Evolutionary conservation across 2,113 vertebrate genomes (phyloP).

Genomic region (Cisticola juncidis): DNA sequence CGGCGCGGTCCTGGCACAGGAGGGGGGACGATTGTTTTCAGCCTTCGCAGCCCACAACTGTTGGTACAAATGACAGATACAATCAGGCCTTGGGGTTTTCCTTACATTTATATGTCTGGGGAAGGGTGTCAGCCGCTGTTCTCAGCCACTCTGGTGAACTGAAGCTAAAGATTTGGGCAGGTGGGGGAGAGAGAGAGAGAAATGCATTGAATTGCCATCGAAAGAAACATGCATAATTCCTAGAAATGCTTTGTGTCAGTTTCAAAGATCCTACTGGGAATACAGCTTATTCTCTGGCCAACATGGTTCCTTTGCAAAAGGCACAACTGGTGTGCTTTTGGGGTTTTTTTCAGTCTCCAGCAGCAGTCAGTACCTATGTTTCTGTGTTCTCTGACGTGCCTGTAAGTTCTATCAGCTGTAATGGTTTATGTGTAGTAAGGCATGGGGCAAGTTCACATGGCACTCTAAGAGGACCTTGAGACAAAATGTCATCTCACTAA

Average conservation of each 20-base stretch:
- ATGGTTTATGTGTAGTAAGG: background rate
- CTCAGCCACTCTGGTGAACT: constrained; percentile 27
- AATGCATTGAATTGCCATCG: constrained; percentile 5
- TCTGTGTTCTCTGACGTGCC: background rate
- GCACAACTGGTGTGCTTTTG: background rate
- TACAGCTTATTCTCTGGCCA: constrained; percentile 31
- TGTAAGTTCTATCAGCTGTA: background rate
- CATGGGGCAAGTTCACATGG: background rate
- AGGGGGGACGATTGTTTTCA: constrained; percentile 17
- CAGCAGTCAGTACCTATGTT: background rate
- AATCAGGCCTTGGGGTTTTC: background rate
- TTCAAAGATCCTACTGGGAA: constrained; percentile 44
- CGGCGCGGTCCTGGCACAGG: background rate
- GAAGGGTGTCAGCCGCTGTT: constrained; percentile 22
- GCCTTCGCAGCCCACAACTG: background rate
- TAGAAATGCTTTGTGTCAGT: constrained; percentile 58
- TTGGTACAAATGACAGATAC: constrained; percentile 27
- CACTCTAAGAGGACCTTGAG: background rate
- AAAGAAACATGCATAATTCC: constrained; percentile 53
- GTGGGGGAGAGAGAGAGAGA: background rate
- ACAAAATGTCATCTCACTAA: background rate
- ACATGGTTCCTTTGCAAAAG: constrained; percentile 8
- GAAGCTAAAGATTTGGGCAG: constrained; percentile 49
- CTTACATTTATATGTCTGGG: background rate
- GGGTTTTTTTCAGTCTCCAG: background rate